Evolutionary conservation across 1,140 invertebrate species (phyloP).

Genomic region (Popillia japonica): DNA sequence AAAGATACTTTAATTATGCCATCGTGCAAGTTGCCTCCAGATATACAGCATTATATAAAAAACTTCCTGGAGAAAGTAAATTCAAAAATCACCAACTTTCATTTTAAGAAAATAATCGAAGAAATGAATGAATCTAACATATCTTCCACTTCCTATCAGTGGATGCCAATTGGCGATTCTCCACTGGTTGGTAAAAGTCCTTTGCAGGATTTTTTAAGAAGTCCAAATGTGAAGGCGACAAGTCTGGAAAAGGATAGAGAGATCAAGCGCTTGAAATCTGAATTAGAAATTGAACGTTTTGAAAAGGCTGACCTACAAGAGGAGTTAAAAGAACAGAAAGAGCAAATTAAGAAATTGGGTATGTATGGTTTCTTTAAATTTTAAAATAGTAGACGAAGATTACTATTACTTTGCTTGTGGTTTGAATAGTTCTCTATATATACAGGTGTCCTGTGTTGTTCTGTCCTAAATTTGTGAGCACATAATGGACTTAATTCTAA

Average conservation of each 20-base stretch:
- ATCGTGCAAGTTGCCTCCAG: constrained; percentile 50
- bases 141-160: constrained; percentile 20
- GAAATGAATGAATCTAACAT: constrained; percentile 40
- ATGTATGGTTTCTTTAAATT: constrained; percentile 37
- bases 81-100: constrained; percentile 48
- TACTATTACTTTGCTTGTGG: too few relatives aligned
- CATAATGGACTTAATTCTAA: too few relatives aligned
- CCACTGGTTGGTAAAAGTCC: constrained; percentile 48
- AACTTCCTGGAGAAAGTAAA: constrained; percentile 52
- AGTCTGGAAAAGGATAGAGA: constrained; percentile 51
- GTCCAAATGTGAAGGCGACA: constrained; percentile 48
- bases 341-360: constrained; percentile 52
- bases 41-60: constrained; percentile 53
- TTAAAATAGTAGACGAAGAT: too few relatives aligned
- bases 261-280: constrained; percentile 48
- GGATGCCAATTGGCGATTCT: constrained; percentile 39
- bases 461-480: too few relatives aligned
- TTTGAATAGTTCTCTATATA: too few relatives aligned
- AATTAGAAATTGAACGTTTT: constrained; percentile 53
- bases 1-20: constrained; percentile 52
- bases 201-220: constrained; percentile 53
- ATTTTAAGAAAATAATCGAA: constrained; percentile 48
- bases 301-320: constrained; percentile 54
- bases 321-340: constrained; percentile 50
- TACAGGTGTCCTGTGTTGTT: too few relatives aligned